Conservation (phyloP, 2,113 vertebrate genomes). For the Willisornis vidua region DNA sequence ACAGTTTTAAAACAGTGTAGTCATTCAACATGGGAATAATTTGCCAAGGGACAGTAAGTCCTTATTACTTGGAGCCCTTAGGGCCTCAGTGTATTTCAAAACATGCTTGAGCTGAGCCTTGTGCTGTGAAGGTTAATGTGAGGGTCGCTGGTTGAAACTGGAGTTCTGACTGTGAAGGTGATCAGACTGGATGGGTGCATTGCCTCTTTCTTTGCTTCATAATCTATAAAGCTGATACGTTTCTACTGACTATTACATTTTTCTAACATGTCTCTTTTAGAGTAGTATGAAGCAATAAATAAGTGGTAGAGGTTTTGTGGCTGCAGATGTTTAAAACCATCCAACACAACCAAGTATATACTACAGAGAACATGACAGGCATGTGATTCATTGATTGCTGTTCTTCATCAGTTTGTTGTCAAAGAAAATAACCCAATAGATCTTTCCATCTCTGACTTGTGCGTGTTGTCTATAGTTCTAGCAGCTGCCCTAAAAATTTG, state of each 20-base stretch:
- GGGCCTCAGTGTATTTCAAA: background rate
- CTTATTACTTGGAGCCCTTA: background rate
- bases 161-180: background rate
- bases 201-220: background rate
- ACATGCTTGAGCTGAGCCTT: background rate
- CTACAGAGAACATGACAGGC: background rate
- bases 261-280: background rate
- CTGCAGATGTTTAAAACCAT: background rate
- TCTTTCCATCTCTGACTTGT: slow-evolving; percentile 7
- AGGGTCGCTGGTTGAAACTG: background rate
- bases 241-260: background rate
- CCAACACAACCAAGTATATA: background rate
- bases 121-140: background rate
- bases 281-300: background rate
- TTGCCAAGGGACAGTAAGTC: background rate
- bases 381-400: slow-evolving; percentile 27
- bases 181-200: background rate
- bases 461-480: background rate
- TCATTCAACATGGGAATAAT: background rate
- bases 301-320: slow-evolving; percentile 17
- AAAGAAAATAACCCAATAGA: slow-evolving; percentile 26
- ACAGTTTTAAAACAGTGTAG: background rate
- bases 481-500: background rate
- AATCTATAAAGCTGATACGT: background rate
- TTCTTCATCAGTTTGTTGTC: background rate